Percentiles rank a stretch among this genome's conserved stretches.
phyloP scores from a whole-genome alignment of 2,113 vertebrate genomes.

The Sinocyclocheilus grahami region DNA sequence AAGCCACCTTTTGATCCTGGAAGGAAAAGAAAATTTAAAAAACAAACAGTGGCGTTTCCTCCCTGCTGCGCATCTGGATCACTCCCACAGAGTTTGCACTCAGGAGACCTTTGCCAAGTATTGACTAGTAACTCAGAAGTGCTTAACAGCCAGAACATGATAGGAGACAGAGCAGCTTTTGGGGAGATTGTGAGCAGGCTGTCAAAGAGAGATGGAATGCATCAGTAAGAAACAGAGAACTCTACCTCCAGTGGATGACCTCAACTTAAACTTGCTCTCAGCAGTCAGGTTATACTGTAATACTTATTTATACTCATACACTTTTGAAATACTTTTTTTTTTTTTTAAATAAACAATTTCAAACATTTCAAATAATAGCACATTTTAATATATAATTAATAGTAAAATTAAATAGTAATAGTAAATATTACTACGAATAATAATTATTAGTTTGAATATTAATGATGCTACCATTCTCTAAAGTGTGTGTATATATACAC shows the following conservation, averaged over 20 bases:
- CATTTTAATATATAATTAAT: no score
- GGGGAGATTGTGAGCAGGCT: constrained; percentile 56
- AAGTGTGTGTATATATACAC: no score
- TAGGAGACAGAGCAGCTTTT: constrained; percentile 65
- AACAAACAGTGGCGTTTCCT: constrained; percentile 62
- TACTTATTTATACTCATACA: not conserved
- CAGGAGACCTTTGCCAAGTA: constrained; percentile 67
- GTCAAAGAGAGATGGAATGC: constrained; percentile 45
- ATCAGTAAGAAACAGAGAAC: not conserved
- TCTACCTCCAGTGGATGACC: not conserved
- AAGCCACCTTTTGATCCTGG: constrained; percentile 60
- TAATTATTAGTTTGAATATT: no score
- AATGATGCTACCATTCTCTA: no score
- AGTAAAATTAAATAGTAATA: no score
- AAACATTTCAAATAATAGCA: not conserved
- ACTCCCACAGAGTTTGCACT: constrained; percentile 55
- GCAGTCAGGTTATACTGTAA: not conserved
- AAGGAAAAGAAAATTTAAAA: not conserved
- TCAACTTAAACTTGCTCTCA: not conserved
- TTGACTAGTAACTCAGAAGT: constrained; percentile 60
- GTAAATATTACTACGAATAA: no score
- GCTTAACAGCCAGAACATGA: constrained; percentile 67
- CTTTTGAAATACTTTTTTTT: not conserved
- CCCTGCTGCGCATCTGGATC: constrained; percentile 62
- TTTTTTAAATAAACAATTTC: not conserved